Evolutionary conservation across 2,113 vertebrate species (phyloP).

Genomic region (Elanus axillaris): DNA sequence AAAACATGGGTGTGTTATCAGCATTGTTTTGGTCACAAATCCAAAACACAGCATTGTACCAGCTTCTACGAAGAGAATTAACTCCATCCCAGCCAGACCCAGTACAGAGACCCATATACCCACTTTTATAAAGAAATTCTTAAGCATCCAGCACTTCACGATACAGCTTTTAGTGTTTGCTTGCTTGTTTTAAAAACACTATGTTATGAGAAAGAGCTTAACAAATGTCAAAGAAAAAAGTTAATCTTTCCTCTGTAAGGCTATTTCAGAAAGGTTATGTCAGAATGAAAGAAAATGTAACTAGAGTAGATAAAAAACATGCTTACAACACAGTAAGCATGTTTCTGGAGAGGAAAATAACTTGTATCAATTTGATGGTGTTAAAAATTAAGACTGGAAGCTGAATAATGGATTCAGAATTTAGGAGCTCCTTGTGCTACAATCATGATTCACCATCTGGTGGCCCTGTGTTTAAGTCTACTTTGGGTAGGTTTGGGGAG

Average conservation of each 20-base stretch:
- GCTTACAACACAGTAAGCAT: background rate
- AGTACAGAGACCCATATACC: background rate
- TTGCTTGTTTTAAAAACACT: background rate
- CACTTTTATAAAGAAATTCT: background rate
- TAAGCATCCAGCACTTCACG: background rate
- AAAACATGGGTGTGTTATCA: background rate
- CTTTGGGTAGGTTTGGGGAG: background rate
- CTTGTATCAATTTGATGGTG: background rate
- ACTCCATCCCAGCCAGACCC: background rate
- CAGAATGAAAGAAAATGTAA: background rate
- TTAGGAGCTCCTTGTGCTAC: background rate
- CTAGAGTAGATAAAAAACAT: background rate
- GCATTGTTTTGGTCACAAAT: background rate
- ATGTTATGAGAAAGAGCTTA: rapidly evolving
- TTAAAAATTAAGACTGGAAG: background rate
- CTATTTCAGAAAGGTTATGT: background rate
- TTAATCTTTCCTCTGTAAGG: background rate
- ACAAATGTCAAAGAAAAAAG: background rate
- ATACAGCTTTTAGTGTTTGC: background rate
- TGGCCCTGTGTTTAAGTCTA: background rate
- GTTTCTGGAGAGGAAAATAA: background rate
- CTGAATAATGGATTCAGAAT: background rate
- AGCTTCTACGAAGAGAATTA: background rate
- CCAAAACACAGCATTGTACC: background rate
- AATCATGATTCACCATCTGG: background rate